A percentile compares a stretch with the other conserved stretches of the same genome.
These are phyloP conservation scores for Sciurus carolinensis DNA, from an alignment of 2,797 vertebrate species.

Conservation along the genomic window DNA sequence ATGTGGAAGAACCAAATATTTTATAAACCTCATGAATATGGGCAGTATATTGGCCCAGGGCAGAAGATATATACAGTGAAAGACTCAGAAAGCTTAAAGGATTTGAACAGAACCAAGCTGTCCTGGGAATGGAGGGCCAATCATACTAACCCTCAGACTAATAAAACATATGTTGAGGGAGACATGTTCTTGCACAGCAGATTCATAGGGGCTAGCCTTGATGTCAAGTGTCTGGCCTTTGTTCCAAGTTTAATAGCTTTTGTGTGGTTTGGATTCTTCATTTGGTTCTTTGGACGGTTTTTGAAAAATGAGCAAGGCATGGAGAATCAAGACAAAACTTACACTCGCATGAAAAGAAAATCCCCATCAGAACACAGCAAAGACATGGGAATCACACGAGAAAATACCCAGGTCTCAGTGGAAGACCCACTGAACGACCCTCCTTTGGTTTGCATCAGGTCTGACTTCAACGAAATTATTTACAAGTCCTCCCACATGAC, in stretches of 20 bases:
- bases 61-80: slow-evolving; percentile 98
- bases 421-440: slow-evolving; percentile 92
- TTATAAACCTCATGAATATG: slow-evolving; percentile 98
- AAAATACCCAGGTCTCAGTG: slow-evolving; percentile 93
- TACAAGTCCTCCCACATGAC: slow-evolving; percentile 90
- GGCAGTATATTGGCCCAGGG: slow-evolving; percentile 97
- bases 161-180: slow-evolving; percentile 92
- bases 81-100: slow-evolving; percentile 93
- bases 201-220: slow-evolving; percentile 94
- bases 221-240: slow-evolving; percentile 97
- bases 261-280: slow-evolving; percentile 96
- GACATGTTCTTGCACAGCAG: slow-evolving; percentile 98
- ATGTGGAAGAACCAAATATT: slow-evolving; percentile 99
- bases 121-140: slow-evolving; percentile 96
- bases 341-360: slow-evolving; percentile 97
- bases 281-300: slow-evolving; percentile 97
- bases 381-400: slow-evolving; percentile 95
- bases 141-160: slow-evolving; percentile 93
- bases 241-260: slow-evolving; percentile 97
- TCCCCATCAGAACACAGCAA: slow-evolving; percentile 95
- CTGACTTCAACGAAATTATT: slow-evolving; percentile 91
- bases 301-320: slow-evolving; percentile 96
- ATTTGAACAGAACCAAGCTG: slow-evolving; percentile 96
- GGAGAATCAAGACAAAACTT: slow-evolving; percentile 95
- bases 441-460: slow-evolving; percentile 93